phyloP scores from a whole-genome alignment of 2,113 vertebrate genomes.

The Albula glossodonta region DNA sequence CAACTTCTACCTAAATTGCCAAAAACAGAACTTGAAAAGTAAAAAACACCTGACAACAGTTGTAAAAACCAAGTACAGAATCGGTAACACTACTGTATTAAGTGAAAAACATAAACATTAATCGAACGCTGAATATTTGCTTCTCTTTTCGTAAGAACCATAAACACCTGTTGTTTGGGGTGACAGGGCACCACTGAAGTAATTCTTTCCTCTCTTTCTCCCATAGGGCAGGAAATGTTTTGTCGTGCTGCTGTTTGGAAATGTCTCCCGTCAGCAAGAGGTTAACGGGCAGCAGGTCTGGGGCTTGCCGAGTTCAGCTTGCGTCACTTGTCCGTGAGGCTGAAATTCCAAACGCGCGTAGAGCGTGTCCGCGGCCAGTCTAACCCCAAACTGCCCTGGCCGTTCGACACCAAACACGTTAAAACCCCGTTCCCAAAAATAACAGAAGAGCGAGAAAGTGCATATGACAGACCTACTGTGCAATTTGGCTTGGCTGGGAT shows the following conservation, averaged over 20 bases:
- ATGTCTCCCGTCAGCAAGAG: conserved; percentile 38
- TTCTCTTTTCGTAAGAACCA: not conserved
- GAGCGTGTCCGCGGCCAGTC: not conserved
- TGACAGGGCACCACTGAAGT: too few relatives aligned
- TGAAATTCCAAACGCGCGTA: conserved; percentile 49
- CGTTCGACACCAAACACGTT: conserved; percentile 4
- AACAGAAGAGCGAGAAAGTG: conserved; percentile 43
- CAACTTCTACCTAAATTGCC: not conserved
- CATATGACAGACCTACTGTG: conserved; percentile 71
- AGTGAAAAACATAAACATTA: not conserved
- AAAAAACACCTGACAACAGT: not conserved
- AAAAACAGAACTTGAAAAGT: not conserved
- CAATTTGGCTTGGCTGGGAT: conserved; percentile 62
- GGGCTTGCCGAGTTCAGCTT: conserved; percentile 49
- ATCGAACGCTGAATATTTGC: not conserved
- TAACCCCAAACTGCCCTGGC: not conserved
- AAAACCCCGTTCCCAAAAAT: conserved; percentile 30
- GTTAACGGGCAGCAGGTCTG: conserved; percentile 42
- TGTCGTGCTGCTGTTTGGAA: not conserved
- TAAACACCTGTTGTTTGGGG: not conserved
- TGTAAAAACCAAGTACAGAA: not conserved
- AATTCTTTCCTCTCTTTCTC: not conserved
- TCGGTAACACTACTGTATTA: not conserved
- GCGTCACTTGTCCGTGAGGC: conserved; percentile 51
- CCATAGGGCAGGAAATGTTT: not conserved